phyloP scores from a whole-genome alignment of 2,888 invertebrate species.

The Omphaloscelis lunosa region DNA sequence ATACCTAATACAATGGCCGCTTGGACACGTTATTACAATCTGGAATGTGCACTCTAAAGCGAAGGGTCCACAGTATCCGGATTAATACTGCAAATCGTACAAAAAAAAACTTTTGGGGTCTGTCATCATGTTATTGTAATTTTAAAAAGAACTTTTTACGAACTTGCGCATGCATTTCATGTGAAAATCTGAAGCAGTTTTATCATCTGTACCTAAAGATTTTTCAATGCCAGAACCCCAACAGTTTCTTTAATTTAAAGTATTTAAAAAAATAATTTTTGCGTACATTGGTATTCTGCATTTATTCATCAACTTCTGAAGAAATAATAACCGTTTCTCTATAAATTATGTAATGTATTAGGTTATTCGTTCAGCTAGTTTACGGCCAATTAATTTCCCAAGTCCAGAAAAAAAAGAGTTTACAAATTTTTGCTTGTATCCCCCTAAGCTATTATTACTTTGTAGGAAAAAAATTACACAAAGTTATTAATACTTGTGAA shows the following conservation, averaged over 20 bases:
- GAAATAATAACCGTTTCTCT: background rate
- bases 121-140: background rate
- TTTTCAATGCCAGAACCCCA: background rate
- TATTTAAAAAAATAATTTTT: background rate
- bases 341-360: background rate
- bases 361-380: background rate
- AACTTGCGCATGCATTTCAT: background rate
- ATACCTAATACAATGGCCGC: constrained; percentile 7
- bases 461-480: constrained; percentile 33
- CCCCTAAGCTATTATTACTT: constrained; percentile 12
- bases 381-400: constrained; percentile 5
- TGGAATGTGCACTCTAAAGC: constrained; percentile 11
- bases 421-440: constrained; percentile 16
- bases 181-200: background rate
- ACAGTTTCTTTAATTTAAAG: no score
- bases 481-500: constrained; percentile 51
- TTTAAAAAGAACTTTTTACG: background rate
- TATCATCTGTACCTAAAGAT: background rate
- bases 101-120: background rate
- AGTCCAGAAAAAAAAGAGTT: background rate
- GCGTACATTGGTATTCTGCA: background rate
- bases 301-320: background rate
- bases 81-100: background rate
- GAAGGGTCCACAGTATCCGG: constrained; percentile 3
- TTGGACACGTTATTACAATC: constrained; percentile 31